Percentiles rank a stretch among this genome's conserved stretches.
These are phyloP conservation scores for Miichthys miiuy DNA, from an alignment of 2,797 vertebrate species.

Conservation along the genomic window DNA sequence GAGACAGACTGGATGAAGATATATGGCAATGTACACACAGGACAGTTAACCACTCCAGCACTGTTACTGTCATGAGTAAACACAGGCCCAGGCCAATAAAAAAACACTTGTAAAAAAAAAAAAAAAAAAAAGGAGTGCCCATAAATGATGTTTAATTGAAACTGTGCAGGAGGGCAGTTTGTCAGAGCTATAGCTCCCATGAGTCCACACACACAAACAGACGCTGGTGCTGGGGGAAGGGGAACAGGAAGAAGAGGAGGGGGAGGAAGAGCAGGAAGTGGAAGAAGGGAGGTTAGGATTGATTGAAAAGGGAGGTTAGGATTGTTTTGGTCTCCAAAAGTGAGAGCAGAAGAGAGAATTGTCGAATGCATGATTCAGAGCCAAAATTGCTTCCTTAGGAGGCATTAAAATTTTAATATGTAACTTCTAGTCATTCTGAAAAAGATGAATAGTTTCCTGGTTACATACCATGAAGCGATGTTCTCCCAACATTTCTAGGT, in stretches of 20 bases:
- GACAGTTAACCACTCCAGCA: constrained; percentile 61
- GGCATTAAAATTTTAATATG: constrained; percentile 35
- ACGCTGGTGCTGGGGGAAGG: constrained; percentile 21
- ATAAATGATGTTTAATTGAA: constrained; percentile 86
- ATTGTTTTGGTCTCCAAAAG: constrained; percentile 47
- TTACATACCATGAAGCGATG: constrained; percentile 16
- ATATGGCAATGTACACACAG: constrained; percentile 57
- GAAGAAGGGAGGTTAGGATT: constrained; percentile 43
- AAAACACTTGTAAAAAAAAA: constrained; percentile 67
- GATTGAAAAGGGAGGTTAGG: constrained; percentile 45
- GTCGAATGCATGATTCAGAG: constrained; percentile 27
- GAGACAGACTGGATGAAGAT: constrained; percentile 68
- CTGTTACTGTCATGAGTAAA: constrained; percentile 76
- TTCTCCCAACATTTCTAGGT: constrained; percentile 13
- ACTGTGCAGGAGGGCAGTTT: constrained; percentile 75
- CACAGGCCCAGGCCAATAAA: constrained; percentile 73
- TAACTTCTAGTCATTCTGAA: constrained; percentile 32
- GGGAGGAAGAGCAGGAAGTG: constrained; percentile 47
- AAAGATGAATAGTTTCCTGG: constrained; percentile 36
- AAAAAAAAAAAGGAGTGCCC: constrained; percentile 53
- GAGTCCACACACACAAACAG: constrained; percentile 42
- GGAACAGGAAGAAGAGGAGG: constrained; percentile 26
- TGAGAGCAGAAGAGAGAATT: constrained; percentile 26
- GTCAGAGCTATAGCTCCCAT: constrained; percentile 63
- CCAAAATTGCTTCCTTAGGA: constrained; percentile 34